phyloP scores from a whole-genome alignment of 1,140 invertebrate genomes.

The Bombus affinis region DNA sequence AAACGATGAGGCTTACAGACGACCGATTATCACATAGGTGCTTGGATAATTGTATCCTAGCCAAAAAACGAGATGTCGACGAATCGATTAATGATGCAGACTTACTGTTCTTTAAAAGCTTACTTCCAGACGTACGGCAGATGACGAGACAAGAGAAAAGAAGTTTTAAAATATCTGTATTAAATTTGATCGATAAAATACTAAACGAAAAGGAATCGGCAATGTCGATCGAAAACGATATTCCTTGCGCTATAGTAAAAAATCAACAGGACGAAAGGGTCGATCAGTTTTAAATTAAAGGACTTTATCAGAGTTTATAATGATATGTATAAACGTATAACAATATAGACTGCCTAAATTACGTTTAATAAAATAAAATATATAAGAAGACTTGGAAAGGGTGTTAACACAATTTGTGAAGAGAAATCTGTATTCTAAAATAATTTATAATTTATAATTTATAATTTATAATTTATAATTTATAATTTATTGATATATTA shows the following conservation, averaged over 20 bases:
- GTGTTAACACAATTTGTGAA: slow-evolving; percentile 32
- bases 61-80: neutral
- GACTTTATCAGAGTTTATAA: neutral
- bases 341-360: neutral
- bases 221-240: neutral
- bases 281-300: neutral
- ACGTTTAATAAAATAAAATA: neutral
- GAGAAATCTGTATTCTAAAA: slow-evolving; percentile 45
- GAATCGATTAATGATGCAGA: slow-evolving; percentile 6
- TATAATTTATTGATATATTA: neutral
- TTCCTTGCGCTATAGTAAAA: neutral
- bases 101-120: slow-evolving; percentile 11
- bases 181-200: slow-evolving; percentile 2
- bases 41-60: neutral
- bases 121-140: neutral
- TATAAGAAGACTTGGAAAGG: neutral
- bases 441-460: slow-evolving; percentile 27
- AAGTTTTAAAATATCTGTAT: slow-evolving; percentile 12
- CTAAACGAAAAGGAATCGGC: neutral
- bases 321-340: neutral
- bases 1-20: neutral
- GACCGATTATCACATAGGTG: neutral
- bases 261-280: neutral
- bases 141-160: slow-evolving; percentile 5
- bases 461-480: slow-evolving; percentile 35